phyloP scores from a whole-genome alignment of 2,113 vertebrate species.

The Shinisaurus crocodilurus region DNA sequence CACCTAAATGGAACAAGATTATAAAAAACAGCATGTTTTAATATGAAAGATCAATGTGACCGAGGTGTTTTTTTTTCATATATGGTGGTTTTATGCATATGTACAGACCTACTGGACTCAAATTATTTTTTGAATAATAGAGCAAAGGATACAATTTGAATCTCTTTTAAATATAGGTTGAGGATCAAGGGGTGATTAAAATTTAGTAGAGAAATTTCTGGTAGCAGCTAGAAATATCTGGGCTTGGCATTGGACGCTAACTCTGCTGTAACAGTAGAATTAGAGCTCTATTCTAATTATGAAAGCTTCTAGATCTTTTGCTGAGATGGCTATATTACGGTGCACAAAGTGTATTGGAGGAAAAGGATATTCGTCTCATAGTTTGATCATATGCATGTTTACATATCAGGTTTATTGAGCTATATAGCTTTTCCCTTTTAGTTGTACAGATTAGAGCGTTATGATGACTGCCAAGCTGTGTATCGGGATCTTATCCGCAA shows the following conservation, averaged over 20 bases:
- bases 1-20: background rate
- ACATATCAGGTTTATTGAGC: background rate
- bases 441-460: conserved; percentile 95
- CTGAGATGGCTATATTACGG: background rate
- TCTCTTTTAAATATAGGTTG: background rate
- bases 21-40: background rate
- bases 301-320: background rate
- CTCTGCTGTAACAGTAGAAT: background rate
- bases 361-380: background rate
- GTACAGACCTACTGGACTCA: background rate
- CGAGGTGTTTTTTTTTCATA: background rate
- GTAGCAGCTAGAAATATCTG: background rate
- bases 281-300: background rate
- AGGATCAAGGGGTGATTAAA: background rate
- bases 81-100: background rate
- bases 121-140: background rate
- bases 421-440: conserved; percentile 61
- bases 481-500: conserved; percentile 97
- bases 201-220: background rate
- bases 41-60: too few species aligned
- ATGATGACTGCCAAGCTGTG: conserved; percentile 88
- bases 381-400: background rate
- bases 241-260: background rate
- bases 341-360: background rate
- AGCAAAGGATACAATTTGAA: background rate